Evolutionary conservation across 1,140 invertebrate species (phyloP).

Genomic region (Bemisia tabaci): DNA sequence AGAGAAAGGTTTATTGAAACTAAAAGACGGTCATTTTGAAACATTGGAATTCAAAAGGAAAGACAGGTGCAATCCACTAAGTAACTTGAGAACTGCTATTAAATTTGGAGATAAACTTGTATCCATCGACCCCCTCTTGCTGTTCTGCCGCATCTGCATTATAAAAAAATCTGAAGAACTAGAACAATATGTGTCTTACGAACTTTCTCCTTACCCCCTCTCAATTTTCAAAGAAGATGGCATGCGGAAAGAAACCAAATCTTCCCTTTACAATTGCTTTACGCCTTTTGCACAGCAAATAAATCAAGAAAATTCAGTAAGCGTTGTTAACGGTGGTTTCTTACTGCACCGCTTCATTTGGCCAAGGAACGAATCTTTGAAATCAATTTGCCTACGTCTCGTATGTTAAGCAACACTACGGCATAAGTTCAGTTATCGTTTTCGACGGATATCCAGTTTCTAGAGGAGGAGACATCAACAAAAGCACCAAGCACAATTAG

Average conservation of each 20-base stretch:
- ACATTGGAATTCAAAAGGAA: slow-evolving; percentile 18
- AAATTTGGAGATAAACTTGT: slow-evolving; percentile 26
- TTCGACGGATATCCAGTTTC: slow-evolving; percentile 19
- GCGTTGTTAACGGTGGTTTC: slow-evolving; percentile 21
- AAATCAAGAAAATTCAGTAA: not conserved
- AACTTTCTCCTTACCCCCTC: slow-evolving; percentile 29
- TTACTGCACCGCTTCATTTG: slow-evolving; percentile 20
- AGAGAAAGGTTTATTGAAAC: slow-evolving; percentile 21
- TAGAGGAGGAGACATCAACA: too few relatives aligned
- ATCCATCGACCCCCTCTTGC: slow-evolving; percentile 27
- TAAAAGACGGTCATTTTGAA: slow-evolving; percentile 21
- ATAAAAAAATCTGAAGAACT: slow-evolving; percentile 26
- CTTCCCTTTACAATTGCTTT: slow-evolving; percentile 27
- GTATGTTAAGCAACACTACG: slow-evolving; percentile 18
- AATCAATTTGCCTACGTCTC: slow-evolving; percentile 15
- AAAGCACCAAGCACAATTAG: slow-evolving; percentile 2
- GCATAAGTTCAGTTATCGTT: slow-evolving; percentile 12
- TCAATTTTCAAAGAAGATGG: slow-evolving; percentile 30
- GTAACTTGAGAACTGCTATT: slow-evolving; percentile 1
- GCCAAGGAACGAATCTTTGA: slow-evolving; percentile 13
- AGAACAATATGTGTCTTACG: slow-evolving; percentile 29
- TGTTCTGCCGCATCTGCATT: slow-evolving; percentile 30
- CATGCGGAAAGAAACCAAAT: slow-evolving; percentile 31
- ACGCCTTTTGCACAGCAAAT: too few relatives aligned
- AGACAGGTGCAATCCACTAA: slow-evolving; percentile 20